Base-by-base conservation (phyloP, 2,113 vertebrate species). In the Sander vitreus region DNA sequence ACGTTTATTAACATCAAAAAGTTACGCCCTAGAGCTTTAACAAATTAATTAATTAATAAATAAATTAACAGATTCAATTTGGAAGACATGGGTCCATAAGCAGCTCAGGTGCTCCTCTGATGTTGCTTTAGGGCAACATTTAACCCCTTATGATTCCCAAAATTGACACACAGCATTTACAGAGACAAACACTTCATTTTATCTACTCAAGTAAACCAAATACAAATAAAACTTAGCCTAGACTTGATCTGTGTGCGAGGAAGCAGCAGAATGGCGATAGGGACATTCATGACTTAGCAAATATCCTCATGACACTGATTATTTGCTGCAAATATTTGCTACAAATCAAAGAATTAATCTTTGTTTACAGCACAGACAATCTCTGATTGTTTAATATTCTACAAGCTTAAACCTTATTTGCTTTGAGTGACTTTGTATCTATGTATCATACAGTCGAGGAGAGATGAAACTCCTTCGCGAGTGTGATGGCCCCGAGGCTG, bases 241-340 rank as follows among this genome's bases (percentile, higher is more conserved):
- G 53, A 25, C 60, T 73, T 33, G 54, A 85, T 60, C n/a, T 50
- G 53, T 68, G 71, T 63, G 70, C 0, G n/a, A 69, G 21, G 33
- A 81, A 25, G 73, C 45, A 57, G 57, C 51, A 76, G 60, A 71
- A 84, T 36, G 43, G n/a, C 3, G 12, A 76, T 12, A 21, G 83
- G 48, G 57, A 81, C 70, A 68, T 69, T 54, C 84, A 78, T 73
- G 75, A 76, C 84, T 88, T 80, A 19, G 74, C 82, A 94, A 92
- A 92, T 88, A 92, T 76, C 7, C 21, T 67, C 50, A 72, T 16
- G 76, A 89, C 89, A 86, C 89, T 89, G 92, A 93, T 89, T 93
- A 90, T 88, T 92, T 93, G 89, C 85, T 68, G 83, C 91, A 93
- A 94, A 94, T 92, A 93, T 94, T 94, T 93, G 87, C 90, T 7